Base-by-base conservation (phyloP, 1,140 invertebrate genomes). In the Cotesia typhae region DNA sequence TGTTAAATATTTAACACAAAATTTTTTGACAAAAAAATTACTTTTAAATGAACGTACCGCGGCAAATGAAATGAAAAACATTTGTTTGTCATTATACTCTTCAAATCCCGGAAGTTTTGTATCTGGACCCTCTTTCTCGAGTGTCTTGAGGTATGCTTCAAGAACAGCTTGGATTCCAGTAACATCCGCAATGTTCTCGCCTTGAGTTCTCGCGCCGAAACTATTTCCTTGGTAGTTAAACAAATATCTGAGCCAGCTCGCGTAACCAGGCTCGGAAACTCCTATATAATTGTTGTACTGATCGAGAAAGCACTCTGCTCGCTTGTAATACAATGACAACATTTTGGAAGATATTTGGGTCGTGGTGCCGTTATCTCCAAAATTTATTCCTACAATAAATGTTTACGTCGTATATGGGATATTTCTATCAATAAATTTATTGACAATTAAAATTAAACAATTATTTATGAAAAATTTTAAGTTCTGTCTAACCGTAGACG, bases 21-120 rank as follows among this genome's bases (percentile, higher is more conserved):
- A 28, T 28, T 28, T 28, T 28, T 28, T 28, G 20, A 28, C 6
- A 47, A 47, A 10, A 47, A 9, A 47, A 47, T 9, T 47, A 9
- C 10, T 9, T 47, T 47, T 7, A 6, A 9, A 10, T 6, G 1
- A 0, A 72, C 78, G 79, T 76, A 86, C 87, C 71, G 89, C 87
- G 4, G 86, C 89, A 53, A 85, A 88, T 61, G 83, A 80, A 17
- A 90, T 79, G 80, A 89, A 92, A 14, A 77, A 77, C 9, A 77
- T 53, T 12, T 77, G 76, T 53, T 74, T 67, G 3, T 73, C 90
- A 88, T 83, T 87, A 52, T 84, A 87, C 38, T 80, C 66, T 36
- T 88, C 84, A 0, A 89, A 75, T 51, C 87, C 88, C 3, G 86
- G 87, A 4, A 89, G 71, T 20, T 70, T 70, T 14, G 38, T 9